phyloP scores from a whole-genome alignment of 2,888 invertebrate species.

The Plebejus anna region DNA sequence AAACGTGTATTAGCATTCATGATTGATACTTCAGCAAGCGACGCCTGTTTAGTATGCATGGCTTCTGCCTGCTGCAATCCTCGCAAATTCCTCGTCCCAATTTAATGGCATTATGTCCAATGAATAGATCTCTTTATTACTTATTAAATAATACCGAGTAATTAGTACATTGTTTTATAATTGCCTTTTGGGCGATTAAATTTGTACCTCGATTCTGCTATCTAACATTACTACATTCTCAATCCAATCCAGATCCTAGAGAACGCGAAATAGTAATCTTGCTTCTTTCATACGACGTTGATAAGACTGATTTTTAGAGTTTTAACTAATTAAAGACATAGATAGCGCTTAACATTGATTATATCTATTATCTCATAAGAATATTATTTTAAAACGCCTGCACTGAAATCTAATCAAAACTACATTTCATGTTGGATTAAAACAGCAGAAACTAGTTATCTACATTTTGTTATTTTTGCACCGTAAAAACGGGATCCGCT shows the following conservation, averaged over 20 bases:
- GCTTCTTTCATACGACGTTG: too few relatives aligned
- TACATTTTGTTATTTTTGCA: background rate
- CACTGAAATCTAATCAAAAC: too few relatives aligned
- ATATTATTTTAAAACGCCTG: background rate
- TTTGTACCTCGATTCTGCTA: too few relatives aligned
- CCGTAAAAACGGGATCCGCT: background rate
- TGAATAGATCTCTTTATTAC: constrained; percentile 11
- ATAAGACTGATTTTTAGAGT: background rate
- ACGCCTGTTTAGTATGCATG: constrained; percentile 19
- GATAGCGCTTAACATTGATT: background rate
- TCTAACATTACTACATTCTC: too few relatives aligned
- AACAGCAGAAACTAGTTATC: background rate
- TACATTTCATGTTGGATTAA: background rate
- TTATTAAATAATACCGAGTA: background rate
- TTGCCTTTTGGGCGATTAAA: background rate
- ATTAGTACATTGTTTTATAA: background rate
- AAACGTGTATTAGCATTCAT: background rate
- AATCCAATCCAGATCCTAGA: too few relatives aligned
- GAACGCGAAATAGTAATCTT: too few relatives aligned
- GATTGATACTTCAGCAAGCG: constrained; percentile 1
- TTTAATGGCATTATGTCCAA: constrained; percentile 3
- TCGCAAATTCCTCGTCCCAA: constrained; percentile 10
- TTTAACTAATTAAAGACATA: background rate
- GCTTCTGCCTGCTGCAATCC: background rate
- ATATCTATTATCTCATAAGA: background rate